A percentile compares a stretch with the other conserved stretches of the same genome.
Conservation (phyloP, 2,888 invertebrate genomes). For the Anarsia innoxiella region DNA sequence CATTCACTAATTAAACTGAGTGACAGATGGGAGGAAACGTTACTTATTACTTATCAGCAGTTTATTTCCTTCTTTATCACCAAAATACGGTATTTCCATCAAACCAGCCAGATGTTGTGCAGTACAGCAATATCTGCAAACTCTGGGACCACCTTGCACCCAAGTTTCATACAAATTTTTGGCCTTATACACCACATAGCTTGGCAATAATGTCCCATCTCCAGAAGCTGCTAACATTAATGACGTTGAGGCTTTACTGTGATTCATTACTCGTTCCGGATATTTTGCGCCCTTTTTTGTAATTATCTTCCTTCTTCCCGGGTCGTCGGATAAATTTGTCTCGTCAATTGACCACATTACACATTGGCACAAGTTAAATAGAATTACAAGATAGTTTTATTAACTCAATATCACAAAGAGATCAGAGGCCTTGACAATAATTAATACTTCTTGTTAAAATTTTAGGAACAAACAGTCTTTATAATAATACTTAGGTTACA, state of each 20-base stretch:
- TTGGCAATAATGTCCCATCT: constrained; percentile 34
- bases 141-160: constrained; percentile 36
- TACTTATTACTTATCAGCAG: constrained; percentile 20
- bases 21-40: constrained; percentile 32
- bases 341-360: constrained; percentile 15
- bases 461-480: no score
- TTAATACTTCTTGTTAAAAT: no score
- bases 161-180: constrained; percentile 40
- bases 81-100: constrained; percentile 26
- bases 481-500: no score
- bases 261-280: constrained; percentile 7
- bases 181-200: constrained; percentile 49
- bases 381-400: no score
- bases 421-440: no score
- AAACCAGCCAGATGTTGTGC: constrained; percentile 39
- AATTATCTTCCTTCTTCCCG: constrained; percentile 17
- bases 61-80: constrained; percentile 21
- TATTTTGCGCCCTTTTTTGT: constrained; percentile 17
- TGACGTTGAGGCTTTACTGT: constrained; percentile 30
- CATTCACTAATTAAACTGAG: constrained; percentile 28
- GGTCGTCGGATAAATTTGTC: constrained; percentile 20
- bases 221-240: constrained; percentile 44
- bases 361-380: no score
- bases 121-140: constrained; percentile 38
- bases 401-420: no score